phyloP scores from a whole-genome alignment of 1,140 invertebrate genomes.

The Drosophila baimaii region DNA sequence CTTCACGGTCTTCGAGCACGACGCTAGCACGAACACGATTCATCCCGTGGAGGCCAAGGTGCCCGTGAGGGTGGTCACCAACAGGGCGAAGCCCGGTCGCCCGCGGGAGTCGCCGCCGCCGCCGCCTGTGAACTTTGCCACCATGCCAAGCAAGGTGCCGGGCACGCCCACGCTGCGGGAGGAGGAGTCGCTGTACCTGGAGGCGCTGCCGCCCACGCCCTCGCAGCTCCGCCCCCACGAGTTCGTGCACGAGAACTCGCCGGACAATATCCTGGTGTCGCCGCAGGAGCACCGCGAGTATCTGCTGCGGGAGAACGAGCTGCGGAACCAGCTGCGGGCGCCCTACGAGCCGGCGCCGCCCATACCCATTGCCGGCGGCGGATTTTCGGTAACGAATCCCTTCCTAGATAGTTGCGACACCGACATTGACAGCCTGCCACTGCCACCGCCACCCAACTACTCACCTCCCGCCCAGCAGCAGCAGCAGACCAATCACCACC shows the following conservation, averaged over 20 bases:
- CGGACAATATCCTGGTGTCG: conserved; percentile 77
- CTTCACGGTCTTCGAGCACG: conserved; percentile 82
- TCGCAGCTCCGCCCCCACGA: conserved; percentile 68
- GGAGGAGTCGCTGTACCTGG: conserved; percentile 74
- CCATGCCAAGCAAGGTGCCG: conserved; percentile 62
- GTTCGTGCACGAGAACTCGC: conserved; percentile 81
- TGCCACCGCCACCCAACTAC: conserved; percentile 70
- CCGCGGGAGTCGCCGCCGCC: conserved; percentile 76
- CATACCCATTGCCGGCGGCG: conserved; percentile 59
- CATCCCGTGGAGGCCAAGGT: conserved; percentile 65
- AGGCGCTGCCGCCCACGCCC: conserved; percentile 66
- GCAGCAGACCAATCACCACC: conserved; percentile 22
- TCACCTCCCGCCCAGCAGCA: conserved; percentile 57
- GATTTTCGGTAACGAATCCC: conserved; percentile 81
- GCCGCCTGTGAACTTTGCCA: conserved; percentile 77
- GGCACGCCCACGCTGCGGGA: conserved; percentile 25
- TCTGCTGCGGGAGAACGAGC: conserved; percentile 79
- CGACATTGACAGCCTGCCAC: conserved; percentile 78
- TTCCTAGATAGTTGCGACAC: conserved; percentile 78
- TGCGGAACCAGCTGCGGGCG: conserved; percentile 74
- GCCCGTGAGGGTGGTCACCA: conserved; percentile 50
- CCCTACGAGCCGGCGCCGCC: conserved; percentile 77
- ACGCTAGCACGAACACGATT: conserved; percentile 78
- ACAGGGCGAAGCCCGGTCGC: conserved; percentile 40
- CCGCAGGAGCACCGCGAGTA: conserved; percentile 81